Conservation (phyloP, 2,797 vertebrate species). For the Chrysocyon brachyurus region DNA sequence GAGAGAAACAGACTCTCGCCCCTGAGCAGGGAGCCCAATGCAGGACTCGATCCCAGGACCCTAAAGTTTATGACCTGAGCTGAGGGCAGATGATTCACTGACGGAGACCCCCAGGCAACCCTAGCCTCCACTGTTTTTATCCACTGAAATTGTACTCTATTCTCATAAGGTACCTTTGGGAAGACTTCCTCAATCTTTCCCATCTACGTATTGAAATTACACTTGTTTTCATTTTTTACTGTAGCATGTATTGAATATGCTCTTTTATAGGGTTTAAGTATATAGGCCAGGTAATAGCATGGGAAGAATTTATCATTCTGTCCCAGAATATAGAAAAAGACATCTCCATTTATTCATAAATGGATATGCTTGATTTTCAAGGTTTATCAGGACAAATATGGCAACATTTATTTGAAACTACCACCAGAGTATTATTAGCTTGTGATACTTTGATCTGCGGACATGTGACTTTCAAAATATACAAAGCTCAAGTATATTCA, state of each 20-base stretch:
- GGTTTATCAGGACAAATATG: background rate
- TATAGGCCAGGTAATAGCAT: background rate
- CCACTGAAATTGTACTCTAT: background rate
- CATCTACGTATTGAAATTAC: background rate
- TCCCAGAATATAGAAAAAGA: background rate
- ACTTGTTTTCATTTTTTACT: conserved; percentile 10
- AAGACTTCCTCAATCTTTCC: conserved; percentile 8
- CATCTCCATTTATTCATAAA: background rate
- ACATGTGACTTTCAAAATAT: background rate
- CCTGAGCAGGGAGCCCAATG: background rate
- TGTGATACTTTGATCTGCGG: background rate
- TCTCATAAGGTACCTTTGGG: background rate
- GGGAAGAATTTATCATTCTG: conserved; percentile 31
- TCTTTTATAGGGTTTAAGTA: background rate
- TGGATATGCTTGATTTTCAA: background rate
- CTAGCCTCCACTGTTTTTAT: background rate
- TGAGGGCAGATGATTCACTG: background rate
- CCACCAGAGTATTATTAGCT: background rate
- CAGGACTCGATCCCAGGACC: too few species aligned
- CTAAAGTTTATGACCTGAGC: too few species aligned
- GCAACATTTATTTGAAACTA: background rate
- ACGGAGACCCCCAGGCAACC: too few species aligned
- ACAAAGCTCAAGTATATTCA: background rate
- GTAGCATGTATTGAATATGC: background rate
- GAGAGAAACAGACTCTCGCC: background rate